Evolutionary conservation across 2,113 vertebrate species (phyloP), one percentile per base, ranked within the genome.

Genomic region (Scomber colias): DNA sequence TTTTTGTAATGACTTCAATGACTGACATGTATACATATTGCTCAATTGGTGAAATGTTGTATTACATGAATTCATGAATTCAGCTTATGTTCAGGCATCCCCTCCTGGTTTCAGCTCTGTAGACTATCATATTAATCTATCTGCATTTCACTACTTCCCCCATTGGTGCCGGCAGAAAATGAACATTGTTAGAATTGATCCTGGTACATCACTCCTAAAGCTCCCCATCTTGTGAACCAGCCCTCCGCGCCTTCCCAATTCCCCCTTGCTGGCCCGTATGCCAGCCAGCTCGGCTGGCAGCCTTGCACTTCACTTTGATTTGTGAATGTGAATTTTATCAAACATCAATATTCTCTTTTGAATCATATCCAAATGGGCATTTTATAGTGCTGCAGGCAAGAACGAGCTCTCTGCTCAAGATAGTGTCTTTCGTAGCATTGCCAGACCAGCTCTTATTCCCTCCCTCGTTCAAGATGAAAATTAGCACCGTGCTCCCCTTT

Each of bases 331-430:
- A 87, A 84, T 89, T 89, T 91, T 54, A 85, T 90, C 81, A 84
- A 71, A 85, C 79, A 88, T 94, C 87, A 85, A 90, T 92, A 91
- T 81, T 75, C 76, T 90, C 63, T 71, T 88, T 85, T 88, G 86
- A 89, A 85, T 91, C 65, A 60, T 71, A 77, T 90, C 75, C 82
- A 90, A 89, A 88, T 84, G 61, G 55, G 49, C 71, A 80, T 89
- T 91, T 89, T 66, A 86, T 88, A 77, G 71, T 75, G 61, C 71
- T 89, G 35, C 56, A 73, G 64, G 83, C 63, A 74, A 73, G 66
- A 67, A 67, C 5, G 0, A 65, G 27, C 66, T 78, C 21, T n/a
- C 53, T 70, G 45, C 48, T 79, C 53, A 54, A 46, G 73, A 71
- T 45, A 63, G 40, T 55, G 24, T 48, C 61, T 82, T 78, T 60